These are phyloP conservation scores for Thunnus thynnus DNA, from an alignment of 2,113 vertebrate genomes.

Conservation along the genomic window DNA sequence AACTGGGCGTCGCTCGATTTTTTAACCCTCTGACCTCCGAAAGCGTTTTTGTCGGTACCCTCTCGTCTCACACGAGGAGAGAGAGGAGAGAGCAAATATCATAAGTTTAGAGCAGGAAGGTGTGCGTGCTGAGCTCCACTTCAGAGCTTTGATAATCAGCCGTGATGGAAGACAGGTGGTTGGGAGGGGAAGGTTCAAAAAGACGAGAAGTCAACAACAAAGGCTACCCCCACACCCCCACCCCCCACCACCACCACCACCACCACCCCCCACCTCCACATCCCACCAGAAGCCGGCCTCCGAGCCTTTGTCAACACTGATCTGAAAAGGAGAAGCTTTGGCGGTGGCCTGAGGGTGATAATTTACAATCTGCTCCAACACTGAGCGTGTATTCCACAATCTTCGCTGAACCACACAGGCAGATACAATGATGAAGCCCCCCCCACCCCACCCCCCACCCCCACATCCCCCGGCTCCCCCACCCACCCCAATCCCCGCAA, in stretches of 20 bases:
- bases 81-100: background rate
- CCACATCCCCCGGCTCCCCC: too few species aligned
- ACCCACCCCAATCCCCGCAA: background rate
- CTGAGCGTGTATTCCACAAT: conserved; percentile 15
- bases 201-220: conserved; percentile 72
- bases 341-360: conserved; percentile 47
- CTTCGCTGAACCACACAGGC: background rate
- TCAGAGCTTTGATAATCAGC: conserved; percentile 55
- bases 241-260: background rate
- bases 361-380: conserved; percentile 63
- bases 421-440: conserved; percentile 31
- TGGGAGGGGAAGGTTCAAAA: conserved; percentile 60
- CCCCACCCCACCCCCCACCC: background rate
- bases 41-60: conserved; percentile 18
- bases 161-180: conserved; percentile 64
- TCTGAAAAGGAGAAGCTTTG: conserved; percentile 58
- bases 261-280: conserved; percentile 4
- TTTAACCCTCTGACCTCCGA: conserved; percentile 8
- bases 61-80: background rate
- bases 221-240: conserved; percentile 15
- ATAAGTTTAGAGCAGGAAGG: background rate
- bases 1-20: background rate
- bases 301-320: conserved; percentile 63
- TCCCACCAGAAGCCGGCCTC: conserved; percentile 49
- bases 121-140: background rate